Conservation (phyloP, 2,888 invertebrate genomes). For the Epistrophe grossulariae region DNA sequence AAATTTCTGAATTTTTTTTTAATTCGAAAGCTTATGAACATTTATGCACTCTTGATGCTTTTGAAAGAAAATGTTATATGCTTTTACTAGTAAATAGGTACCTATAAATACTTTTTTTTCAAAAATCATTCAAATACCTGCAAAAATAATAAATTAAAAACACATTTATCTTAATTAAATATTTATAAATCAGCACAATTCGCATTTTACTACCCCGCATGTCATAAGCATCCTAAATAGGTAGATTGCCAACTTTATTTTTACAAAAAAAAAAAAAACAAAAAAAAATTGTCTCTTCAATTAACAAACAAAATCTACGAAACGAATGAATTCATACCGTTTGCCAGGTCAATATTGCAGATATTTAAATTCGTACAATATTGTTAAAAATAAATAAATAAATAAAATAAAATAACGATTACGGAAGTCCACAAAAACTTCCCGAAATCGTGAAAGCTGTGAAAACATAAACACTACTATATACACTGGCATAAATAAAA, state of each 20-base stretch:
- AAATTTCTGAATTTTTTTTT: no score
- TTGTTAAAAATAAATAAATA: not conserved
- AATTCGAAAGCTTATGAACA: no score
- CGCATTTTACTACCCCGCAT: not conserved
- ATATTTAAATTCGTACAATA: not conserved
- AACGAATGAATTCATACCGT: not conserved
- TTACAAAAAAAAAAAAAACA: not conserved
- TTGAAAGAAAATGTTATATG: no score
- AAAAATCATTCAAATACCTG: not conserved
- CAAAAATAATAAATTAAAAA: not conserved
- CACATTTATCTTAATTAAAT: conserved; percentile 3
- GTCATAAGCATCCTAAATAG: not conserved
- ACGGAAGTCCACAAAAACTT: conserved; percentile 43
- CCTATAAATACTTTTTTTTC: no score
- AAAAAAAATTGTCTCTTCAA: not conserved
- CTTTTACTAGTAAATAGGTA: no score
- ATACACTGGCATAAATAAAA: conserved; percentile 48
- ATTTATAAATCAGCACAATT: not conserved
- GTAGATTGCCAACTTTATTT: not conserved
- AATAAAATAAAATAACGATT: conserved; percentile 21
- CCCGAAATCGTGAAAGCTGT: conserved; percentile 34
- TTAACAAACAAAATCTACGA: conserved; percentile 10
- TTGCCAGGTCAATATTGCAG: conserved; percentile 19
- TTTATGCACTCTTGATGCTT: no score
- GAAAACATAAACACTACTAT: conserved; percentile 46